Base-by-base conservation (phyloP, 2,888 invertebrate genomes). In the Ypsolopha sequella region DNA sequence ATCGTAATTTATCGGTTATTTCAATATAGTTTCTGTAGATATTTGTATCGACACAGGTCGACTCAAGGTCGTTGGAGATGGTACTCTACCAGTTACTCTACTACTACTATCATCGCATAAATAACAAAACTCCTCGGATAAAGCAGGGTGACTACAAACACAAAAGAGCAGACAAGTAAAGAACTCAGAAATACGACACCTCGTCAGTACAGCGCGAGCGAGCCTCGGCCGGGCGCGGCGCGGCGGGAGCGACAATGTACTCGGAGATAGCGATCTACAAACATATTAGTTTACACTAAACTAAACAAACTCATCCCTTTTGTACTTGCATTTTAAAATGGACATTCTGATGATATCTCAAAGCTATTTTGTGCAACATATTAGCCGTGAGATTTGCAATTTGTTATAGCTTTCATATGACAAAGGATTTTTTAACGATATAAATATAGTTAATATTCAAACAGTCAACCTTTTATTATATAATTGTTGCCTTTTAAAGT, bases 281-380 rank as follows among this genome's bases (percentile, higher is more conserved):
- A 79, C 78, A 79, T 81, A 82, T 81, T 78, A 77, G 72, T 80
- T 81, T 82, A 76, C 82, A 80, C 76, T 78, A 73, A 77, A 80
- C 77, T 78, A 65, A 72, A 66, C 49, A 49, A 39, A 41, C 24
- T 36, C 43, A 24, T 43, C 43, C 13, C 35, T 50, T 8, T 35
- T 35, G 33, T 34, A 34, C 49, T 49, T 36, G n/a, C 34, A 46
- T 24, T 24, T 24, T 24, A 24, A 24, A 36, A 11, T 34, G 9
- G 33, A 36, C 13, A 14, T 51, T 41, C 41, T 51, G 53, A 55
- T 55, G 36, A 10, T 53, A 55, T 55, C 55, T 47, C 24, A 8
- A 6, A 24, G 24, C 13, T 24, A 41, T 50, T 43, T 55, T 55
- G 51, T 53, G 50, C 51, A 53, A 53, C 11, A 41, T 49, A 49